These are phyloP conservation scores for Tipula vernalis DNA, from an alignment of 2,888 invertebrate species.

Conservation along the genomic window DNA sequence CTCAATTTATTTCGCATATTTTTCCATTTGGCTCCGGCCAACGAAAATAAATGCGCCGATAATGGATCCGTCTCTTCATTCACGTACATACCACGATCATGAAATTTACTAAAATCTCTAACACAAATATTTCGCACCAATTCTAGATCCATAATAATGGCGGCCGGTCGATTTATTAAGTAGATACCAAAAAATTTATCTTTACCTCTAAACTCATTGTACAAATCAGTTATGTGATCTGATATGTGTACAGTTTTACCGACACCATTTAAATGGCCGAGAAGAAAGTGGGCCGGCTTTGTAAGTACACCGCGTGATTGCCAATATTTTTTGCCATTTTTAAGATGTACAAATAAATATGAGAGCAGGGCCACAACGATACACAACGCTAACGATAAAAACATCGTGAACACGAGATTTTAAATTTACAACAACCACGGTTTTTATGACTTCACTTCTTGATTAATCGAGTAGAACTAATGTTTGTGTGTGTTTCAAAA, in stretches of 20 bases:
- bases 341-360: not conserved
- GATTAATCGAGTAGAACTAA: not conserved
- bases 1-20: not conserved
- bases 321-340: not conserved
- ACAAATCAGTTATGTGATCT: constrained; percentile 22
- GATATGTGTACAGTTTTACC: constrained; percentile 15
- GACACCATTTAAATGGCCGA: constrained; percentile 9
- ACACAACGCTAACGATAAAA: not conserved
- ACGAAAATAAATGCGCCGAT: not conserved
- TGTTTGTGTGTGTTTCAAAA: not conserved
- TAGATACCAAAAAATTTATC: constrained; percentile 24
- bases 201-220: constrained; percentile 23
- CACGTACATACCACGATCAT: constrained; percentile 6
- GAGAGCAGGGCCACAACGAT: not conserved
- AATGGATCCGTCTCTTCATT: not conserved
- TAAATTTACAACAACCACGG: too few relatives aligned
- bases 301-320: not conserved
- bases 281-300: not conserved
- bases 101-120: not conserved
- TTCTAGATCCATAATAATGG: constrained; percentile 20
- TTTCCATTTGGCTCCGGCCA: not conserved
- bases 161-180: constrained; percentile 23
- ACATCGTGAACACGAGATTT: not conserved
- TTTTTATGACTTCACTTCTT: not conserved
- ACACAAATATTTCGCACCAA: not conserved